Conservation (phyloP, 1,140 invertebrate genomes). For the Eupeodes corollae region DNA sequence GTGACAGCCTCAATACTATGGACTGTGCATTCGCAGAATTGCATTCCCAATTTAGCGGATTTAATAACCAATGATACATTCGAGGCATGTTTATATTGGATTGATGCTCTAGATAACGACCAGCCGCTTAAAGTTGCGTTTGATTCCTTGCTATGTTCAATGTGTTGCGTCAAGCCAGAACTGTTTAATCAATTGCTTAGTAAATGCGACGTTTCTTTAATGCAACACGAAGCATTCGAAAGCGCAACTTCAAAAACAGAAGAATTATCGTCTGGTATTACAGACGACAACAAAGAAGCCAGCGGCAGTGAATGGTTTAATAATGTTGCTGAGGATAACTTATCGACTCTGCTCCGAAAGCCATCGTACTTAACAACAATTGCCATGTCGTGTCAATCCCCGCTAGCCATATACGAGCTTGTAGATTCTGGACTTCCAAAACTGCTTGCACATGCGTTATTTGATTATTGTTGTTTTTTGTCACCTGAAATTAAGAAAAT, state of each 20-base stretch:
- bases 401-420: constrained; percentile 57
- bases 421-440: constrained; percentile 65
- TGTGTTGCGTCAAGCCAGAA: constrained; percentile 69
- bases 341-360: constrained; percentile 42
- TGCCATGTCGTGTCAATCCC: constrained; percentile 63
- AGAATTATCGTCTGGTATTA: constrained; percentile 38
- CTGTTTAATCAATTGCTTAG: constrained; percentile 62
- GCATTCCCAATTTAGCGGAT: constrained; percentile 49
- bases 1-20: constrained; percentile 72
- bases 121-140: constrained; percentile 62
- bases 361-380: constrained; percentile 60
- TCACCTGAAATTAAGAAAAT: constrained; percentile 8
- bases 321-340: constrained; percentile 36
- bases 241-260: constrained; percentile 34
- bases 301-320: constrained; percentile 45
- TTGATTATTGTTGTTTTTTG: constrained; percentile 41
- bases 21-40: constrained; percentile 53
- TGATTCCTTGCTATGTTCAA: constrained; percentile 63
- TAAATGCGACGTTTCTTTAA: constrained; percentile 56
- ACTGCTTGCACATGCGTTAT: constrained; percentile 48
- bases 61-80: constrained; percentile 58
- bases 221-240: constrained; percentile 44
- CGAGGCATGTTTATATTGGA: constrained; percentile 66
- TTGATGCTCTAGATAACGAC: constrained; percentile 49
- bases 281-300: constrained; percentile 57